Percentiles rank a stretch among this genome's conserved stretches.
These are phyloP conservation scores for Cantharis rustica DNA, from an alignment of 2,888 invertebrate genomes.

Conservation along the genomic window DNA sequence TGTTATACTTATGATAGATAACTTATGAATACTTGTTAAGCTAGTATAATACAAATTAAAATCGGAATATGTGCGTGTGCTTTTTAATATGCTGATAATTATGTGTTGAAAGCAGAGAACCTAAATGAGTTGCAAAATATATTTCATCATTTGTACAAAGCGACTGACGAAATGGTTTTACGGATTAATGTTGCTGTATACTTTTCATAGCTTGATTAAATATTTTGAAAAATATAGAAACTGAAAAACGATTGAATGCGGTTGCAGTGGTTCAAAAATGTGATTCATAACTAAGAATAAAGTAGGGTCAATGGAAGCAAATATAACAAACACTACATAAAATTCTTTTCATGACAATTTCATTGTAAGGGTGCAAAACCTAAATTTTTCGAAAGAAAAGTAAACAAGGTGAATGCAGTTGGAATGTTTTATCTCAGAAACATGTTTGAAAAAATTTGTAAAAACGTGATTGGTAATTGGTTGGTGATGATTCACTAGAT, in stretches of 20 bases:
- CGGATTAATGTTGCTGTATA: no score
- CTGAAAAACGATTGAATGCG: not conserved
- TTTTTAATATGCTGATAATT: not conserved
- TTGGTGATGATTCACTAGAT: not conserved
- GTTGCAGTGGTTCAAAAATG: not conserved
- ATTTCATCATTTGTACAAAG: not conserved
- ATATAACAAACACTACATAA: not conserved
- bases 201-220: not conserved
- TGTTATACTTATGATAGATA: no score
- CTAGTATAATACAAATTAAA: not conserved
- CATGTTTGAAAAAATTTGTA: not conserved
- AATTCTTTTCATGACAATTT: not conserved
- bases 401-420: not conserved
- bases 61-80: not conserved
- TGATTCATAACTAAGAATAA: not conserved
- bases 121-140: not conserved
- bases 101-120: not conserved
- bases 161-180: not conserved
- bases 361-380: not conserved
- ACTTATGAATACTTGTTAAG: not conserved
- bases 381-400: not conserved
- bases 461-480: not conserved
- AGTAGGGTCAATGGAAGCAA: not conserved
- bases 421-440: not conserved
- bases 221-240: not conserved